phyloP scores from a whole-genome alignment of 2,797 vertebrate genomes.

The Typhlichthys eigenmanni region DNA sequence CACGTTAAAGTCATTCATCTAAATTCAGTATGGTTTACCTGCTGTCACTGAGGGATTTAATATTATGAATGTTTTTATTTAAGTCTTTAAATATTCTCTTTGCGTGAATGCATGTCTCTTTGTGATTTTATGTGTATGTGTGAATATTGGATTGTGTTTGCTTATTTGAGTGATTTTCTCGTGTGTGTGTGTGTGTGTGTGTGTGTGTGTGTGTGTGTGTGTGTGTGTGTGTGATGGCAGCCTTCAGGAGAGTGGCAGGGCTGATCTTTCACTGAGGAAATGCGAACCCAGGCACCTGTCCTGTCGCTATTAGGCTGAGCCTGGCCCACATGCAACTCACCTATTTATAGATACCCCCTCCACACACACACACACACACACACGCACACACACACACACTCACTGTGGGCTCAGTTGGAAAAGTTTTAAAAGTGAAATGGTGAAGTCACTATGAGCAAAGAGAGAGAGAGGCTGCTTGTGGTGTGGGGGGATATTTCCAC shows the following conservation, averaged over 20 bases:
- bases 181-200: constrained; percentile 24
- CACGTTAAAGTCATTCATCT: neutral
- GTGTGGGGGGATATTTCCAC: constrained; percentile 5
- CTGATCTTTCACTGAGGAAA: constrained; percentile 86
- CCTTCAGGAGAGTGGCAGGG: constrained; percentile 78
- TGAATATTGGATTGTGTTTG: constrained; percentile 26
- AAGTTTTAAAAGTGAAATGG: constrained; percentile 24
- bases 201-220: constrained; percentile 39
- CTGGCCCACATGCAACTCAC: constrained; percentile 61
- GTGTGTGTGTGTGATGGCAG: constrained; percentile 53
- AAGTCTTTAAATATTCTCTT: neutral
- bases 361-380: constrained; percentile 12
- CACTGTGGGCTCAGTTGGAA: neutral
- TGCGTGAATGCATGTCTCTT: neutral
- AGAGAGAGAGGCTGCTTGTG: constrained; percentile 13
- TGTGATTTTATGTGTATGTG: constrained; percentile 23
- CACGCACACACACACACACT: neutral
- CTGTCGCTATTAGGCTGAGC: constrained; percentile 71
- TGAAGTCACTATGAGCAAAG: constrained; percentile 8
- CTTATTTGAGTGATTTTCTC: constrained; percentile 1
- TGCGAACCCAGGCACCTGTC: constrained; percentile 88
- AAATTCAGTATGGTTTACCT: constrained; percentile 30
- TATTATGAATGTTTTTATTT: constrained; percentile 4
- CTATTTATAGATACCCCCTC: constrained; percentile 82
- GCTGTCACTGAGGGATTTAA: constrained; percentile 22